Percentiles rank a stretch among this genome's conserved stretches.
phyloP scores from a whole-genome alignment of 35 echinoderm and acorn worm genomes.

The Hemicentrotus pulcherrimus region DNA sequence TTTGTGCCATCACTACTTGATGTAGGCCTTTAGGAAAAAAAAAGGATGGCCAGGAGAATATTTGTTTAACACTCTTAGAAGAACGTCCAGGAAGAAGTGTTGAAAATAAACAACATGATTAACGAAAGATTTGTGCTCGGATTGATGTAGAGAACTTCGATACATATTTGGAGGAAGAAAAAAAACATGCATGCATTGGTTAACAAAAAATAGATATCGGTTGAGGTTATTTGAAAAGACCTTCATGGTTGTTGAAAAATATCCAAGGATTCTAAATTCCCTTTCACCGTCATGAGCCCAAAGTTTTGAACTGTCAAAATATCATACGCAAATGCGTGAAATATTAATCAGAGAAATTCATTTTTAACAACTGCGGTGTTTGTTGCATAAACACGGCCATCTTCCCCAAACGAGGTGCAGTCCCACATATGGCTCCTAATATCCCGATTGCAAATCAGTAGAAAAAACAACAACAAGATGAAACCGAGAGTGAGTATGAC shows the following conservation, averaged over 20 bases:
- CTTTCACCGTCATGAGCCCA: neutral
- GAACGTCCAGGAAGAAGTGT: too few relatives aligned
- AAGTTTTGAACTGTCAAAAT: neutral
- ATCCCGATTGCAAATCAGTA: neutral
- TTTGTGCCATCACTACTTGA: too few relatives aligned
- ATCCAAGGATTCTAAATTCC: neutral
- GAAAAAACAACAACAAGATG: neutral
- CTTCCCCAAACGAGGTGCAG: neutral
- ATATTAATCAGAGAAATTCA: conserved; percentile 15
- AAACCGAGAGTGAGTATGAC: neutral
- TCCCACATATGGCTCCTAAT: neutral
- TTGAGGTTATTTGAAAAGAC: neutral
- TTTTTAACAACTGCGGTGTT: conserved; percentile 1
- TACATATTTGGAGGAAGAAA: neutral
- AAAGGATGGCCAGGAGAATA: too few relatives aligned
- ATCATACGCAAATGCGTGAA: neutral
- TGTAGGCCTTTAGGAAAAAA: too few relatives aligned
- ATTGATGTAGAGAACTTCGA: too few relatives aligned
- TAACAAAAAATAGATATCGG: neutral
- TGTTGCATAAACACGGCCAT: neutral
- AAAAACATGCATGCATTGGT: neutral
- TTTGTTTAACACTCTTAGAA: too few relatives aligned
- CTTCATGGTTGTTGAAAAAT: neutral
- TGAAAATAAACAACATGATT: too few relatives aligned
- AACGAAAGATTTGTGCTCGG: too few relatives aligned